phyloP scores from a whole-genome alignment of 2,113 vertebrate genomes.

The Tachuris rubrigastra region DNA sequence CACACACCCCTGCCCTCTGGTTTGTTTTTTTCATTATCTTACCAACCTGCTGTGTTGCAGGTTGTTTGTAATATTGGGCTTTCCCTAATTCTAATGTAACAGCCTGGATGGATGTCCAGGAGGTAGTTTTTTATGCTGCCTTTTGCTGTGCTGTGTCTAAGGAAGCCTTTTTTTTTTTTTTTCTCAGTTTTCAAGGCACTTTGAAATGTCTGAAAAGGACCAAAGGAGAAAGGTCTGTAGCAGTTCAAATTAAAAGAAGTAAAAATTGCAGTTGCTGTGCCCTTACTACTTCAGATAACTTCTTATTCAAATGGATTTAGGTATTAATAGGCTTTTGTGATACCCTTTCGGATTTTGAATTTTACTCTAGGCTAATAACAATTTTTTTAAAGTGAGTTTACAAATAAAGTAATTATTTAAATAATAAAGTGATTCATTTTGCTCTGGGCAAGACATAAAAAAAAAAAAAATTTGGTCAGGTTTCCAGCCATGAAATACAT shows the following conservation, averaged over 20 bases:
- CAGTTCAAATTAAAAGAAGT: not conserved
- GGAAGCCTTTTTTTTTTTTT: not conserved
- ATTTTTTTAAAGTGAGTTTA: slow-evolving; percentile 34
- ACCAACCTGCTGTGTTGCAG: not conserved
- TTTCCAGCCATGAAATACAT: not conserved
- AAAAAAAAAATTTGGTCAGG: slow-evolving; percentile 24
- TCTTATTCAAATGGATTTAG: not conserved
- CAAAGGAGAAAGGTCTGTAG: not conserved
- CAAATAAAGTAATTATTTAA: not conserved
- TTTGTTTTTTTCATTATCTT: not conserved
- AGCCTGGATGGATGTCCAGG: not conserved
- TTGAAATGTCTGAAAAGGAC: not conserved
- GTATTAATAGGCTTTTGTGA: not conserved
- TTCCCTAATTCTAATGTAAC: not conserved
- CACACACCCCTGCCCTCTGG: rapidly evolving
- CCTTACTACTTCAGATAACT: not conserved
- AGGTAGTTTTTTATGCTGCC: not conserved
- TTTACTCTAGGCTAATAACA: not conserved
- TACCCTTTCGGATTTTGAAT: not conserved
- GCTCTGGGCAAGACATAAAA: not conserved
- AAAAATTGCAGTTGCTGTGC: not conserved
- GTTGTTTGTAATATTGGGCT: not conserved
- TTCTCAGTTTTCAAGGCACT: not conserved
- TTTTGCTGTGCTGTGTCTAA: not conserved
- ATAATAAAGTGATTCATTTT: not conserved